Base-by-base conservation (phyloP, 2,888 invertebrate genomes). In the Pecten maximus region DNA sequence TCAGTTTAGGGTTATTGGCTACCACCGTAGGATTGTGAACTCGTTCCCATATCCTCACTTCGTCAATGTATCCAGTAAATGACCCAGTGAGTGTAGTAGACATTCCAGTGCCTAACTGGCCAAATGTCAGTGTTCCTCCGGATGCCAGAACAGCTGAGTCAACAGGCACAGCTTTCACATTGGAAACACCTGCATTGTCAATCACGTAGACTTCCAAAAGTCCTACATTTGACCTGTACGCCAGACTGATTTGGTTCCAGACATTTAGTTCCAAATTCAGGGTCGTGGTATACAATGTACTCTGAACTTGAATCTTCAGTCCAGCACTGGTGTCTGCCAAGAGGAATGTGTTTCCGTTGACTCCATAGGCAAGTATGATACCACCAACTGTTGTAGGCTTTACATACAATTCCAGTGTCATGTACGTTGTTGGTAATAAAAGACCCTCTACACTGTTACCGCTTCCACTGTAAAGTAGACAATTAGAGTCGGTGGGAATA, bases 191-290 rank as follows among this genome's bases (percentile, higher is more conserved):
- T 60, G 91, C 54, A 40, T 60, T 35, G 54, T 93, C 89, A 28
- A 91, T 93, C 6, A 94, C 48, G 87, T 94, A 95, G 15, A 94
- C 89, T 87, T 94, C 94, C 87, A 94, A 88, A 48, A 93, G 90
- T 8, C 54, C 60, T 6, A 90, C 92, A 28, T 90, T 91, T 40
- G 87, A 28, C 35, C 92, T 92, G 93, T 94, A 95, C 0, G 92
- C 94, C 28, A 95, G 89, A 88, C 92, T 92, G 16, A 95, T 89
- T 92, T 95, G 94, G 87, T 91, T 94, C 95, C 95, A 95, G 16
- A 89, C 87, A 87, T 93, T 91, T 12, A 92, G 54, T 0, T 91
- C 90, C 19, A 95, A 60, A 16, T 35, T 39, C 28, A 95, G 90
- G 12, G 89, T 91, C 16, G 93, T 94, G 6, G 88, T 54, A 44